phyloP scores from a whole-genome alignment of 2,113 vertebrate species.

The Ginglymostoma cirratum region DNA sequence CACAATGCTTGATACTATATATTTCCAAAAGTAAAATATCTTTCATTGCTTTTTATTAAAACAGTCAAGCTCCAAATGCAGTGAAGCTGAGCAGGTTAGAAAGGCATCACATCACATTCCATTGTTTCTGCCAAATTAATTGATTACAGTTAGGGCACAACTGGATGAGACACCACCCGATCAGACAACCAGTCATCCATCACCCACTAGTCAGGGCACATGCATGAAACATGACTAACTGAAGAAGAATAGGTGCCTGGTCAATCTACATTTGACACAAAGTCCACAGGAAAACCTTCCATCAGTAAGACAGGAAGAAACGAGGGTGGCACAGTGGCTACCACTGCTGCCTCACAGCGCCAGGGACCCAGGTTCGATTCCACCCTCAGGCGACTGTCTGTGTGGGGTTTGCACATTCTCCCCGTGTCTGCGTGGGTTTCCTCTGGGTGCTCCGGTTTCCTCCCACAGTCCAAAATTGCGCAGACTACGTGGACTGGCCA shows the following conservation, averaged over 20 bases:
- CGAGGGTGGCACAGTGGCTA: too few species aligned
- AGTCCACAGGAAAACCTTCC: neutral
- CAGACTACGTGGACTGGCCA: neutral
- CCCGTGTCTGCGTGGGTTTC: too few species aligned
- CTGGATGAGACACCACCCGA: neutral
- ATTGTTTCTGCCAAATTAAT: neutral
- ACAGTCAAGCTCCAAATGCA: neutral
- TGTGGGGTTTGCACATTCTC: too few species aligned
- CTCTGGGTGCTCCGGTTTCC: too few species aligned
- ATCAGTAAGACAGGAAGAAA: neutral
- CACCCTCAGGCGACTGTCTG: too few species aligned
- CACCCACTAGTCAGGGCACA: neutral
- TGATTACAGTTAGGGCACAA: neutral
- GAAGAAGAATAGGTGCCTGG: neutral
- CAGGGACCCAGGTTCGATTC: too few species aligned
- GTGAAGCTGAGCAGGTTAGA: neutral
- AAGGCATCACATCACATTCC: neutral
- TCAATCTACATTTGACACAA: neutral
- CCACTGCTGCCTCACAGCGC: too few species aligned
- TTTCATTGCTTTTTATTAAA: neutral
- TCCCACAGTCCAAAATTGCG: too few species aligned
- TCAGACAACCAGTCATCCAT: neutral
- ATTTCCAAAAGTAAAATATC: neutral
- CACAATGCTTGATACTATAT: neutral
- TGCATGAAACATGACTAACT: neutral